Conservation (phyloP, 2,797 vertebrate genomes). For the Chelon auratus region DNA sequence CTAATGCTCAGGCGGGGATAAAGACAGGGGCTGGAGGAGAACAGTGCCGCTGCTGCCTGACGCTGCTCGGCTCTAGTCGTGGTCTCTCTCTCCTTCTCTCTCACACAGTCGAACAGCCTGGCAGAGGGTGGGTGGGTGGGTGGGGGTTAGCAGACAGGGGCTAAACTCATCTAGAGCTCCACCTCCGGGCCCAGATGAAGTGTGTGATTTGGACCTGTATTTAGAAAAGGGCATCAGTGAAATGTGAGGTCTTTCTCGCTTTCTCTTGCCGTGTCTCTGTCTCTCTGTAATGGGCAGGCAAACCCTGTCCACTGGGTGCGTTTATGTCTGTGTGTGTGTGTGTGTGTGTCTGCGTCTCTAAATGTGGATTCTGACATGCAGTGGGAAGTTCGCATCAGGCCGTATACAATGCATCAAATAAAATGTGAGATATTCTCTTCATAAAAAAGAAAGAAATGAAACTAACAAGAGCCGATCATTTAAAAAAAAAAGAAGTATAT, state of each 20-base stretch:
- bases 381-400: constrained; percentile 8
- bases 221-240: constrained; percentile 79
- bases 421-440: neutral
- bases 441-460: neutral
- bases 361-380: constrained; percentile 17
- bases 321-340: no score
- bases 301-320: constrained; percentile 12
- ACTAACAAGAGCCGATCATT: neutral
- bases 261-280: constrained; percentile 33
- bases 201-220: constrained; percentile 80
- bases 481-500: neutral
- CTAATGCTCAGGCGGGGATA: constrained; percentile 87
- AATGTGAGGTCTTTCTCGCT: constrained; percentile 71
- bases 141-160: constrained; percentile 60
- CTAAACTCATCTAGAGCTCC: constrained; percentile 80
- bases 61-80: constrained; percentile 52
- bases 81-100: constrained; percentile 50
- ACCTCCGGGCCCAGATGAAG: constrained; percentile 79
- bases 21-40: constrained; percentile 81
- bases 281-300: constrained; percentile 39
- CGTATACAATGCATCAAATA: neutral
- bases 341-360: neutral
- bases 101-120: constrained; percentile 54
- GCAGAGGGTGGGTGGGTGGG: constrained; percentile 38
- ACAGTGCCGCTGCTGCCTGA: constrained; percentile 67